phyloP scores from a whole-genome alignment of 2,113 vertebrate genomes.

The Capra hircus region DNA sequence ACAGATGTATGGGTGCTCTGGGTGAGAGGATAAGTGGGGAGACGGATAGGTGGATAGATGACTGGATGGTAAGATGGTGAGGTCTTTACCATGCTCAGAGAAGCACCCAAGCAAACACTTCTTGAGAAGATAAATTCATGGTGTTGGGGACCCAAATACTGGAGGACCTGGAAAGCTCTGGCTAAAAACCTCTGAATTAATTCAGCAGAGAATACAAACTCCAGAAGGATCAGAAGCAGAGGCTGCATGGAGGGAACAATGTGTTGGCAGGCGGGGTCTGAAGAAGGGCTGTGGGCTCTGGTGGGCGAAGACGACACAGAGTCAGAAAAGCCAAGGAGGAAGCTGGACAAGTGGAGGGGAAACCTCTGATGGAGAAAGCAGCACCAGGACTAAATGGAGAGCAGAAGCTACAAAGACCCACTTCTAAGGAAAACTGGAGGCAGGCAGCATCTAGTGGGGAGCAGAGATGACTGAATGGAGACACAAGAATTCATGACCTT shows the following conservation, averaged over 20 bases:
- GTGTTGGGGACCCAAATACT: not conserved
- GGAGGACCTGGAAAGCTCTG: not conserved
- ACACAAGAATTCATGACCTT: not conserved
- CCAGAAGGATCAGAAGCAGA: not conserved
- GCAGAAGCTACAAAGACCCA: not conserved
- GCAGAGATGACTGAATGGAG: not conserved
- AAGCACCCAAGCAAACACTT: not conserved
- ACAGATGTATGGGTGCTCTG: not conserved
- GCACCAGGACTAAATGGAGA: not conserved
- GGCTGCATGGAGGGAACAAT: not conserved
- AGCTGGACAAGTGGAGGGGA: not conserved
- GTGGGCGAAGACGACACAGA: not conserved
- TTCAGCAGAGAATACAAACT: not conserved
- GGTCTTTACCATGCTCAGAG: not conserved
- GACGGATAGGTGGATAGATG: not conserved
- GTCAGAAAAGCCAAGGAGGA: not conserved
- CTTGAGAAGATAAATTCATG: not conserved
- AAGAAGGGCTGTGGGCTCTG: not conserved
- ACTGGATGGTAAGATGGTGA: not conserved
- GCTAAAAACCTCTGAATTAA: not conserved
- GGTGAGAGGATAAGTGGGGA: not conserved
- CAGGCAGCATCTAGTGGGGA: not conserved
- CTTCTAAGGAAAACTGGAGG: not conserved
- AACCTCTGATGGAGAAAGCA: not conserved
- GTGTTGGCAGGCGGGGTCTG: not conserved